Evolutionary conservation across 2,797 vertebrate species (phyloP), one percentile per base, ranked within the genome.

Genomic region (Eulemur coronatus): DNA sequence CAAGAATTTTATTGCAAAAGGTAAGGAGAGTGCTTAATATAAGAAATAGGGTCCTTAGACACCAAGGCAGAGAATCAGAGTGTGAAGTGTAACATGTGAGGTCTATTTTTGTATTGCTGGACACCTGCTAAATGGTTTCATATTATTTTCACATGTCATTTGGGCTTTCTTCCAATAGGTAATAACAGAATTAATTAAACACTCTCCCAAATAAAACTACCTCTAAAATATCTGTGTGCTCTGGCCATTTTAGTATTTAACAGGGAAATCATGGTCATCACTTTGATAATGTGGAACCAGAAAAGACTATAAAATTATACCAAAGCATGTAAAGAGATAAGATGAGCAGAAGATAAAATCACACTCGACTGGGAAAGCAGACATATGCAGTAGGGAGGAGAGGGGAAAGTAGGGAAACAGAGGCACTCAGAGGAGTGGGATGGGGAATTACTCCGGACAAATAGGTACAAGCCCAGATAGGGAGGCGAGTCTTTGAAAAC

Each of bases 141-240:
- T 70, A 91, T 86, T 91, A 95, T 94, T 90, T 97, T 94, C 80
- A 82, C 41, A 65, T 69, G 67, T 89, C 48, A 61, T 52, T 96
- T 41, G 41, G 70, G 50, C 57, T 92, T 93, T 82, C 43, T 87
- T 96, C 69, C 80, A 88, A 96, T 82, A 96, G 28, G 2, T 96
- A 96, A 89, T 93, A 88, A 75, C 43, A 94, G 81, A 89, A 92
- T 91, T 92, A 91, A 94, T 92, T 85, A 96, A 89, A 92, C 89
- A 81, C 48, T 12, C 24, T 86, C 57, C 57, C 87, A 93, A 84
- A 76, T 80, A 97, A 95, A 96, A 84, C 46, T 90, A 46, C 22
- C 55, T 84, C 63, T 22, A 41, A 59, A 65, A 69, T 79, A 20
- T 59, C 33, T 78, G 14, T 91, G 46, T 50, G 30, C 63, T 76